Evolutionary conservation across 2,888 invertebrate genomes (phyloP).

Genomic region (Himalopsyche kuldschensis): DNA sequence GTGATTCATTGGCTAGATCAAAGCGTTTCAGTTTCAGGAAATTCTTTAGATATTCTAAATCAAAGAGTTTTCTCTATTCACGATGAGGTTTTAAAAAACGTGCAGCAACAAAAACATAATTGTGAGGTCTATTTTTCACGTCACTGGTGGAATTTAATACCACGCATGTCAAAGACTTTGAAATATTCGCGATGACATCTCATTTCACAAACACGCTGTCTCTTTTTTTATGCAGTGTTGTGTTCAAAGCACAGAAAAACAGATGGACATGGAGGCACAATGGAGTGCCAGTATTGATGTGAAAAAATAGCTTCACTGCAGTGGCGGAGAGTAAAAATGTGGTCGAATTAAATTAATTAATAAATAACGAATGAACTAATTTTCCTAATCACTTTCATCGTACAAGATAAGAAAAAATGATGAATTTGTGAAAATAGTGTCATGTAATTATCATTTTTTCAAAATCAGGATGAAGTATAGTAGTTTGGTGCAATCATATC

Average conservation of each 20-base stretch:
- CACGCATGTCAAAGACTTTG: background rate
- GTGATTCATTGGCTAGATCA: background rate
- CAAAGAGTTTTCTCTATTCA: background rate
- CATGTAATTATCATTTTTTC: no score
- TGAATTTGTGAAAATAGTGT: no score
- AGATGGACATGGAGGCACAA: slow-evolving; percentile 5
- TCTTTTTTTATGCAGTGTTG: background rate
- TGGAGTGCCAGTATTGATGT: background rate
- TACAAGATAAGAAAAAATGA: no score
- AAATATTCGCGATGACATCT: background rate
- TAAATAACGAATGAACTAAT: no score
- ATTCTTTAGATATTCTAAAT: background rate
- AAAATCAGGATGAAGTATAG: no score
- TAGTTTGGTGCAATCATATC: no score
- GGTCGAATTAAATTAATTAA: no score
- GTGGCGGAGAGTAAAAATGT: background rate
- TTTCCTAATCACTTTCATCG: no score
- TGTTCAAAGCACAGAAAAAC: background rate
- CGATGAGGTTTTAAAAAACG: background rate
- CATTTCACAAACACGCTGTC: background rate
- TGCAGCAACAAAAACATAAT: background rate
- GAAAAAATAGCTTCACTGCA: background rate
- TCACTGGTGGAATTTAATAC: background rate
- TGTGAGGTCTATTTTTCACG: background rate
- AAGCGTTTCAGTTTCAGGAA: background rate